Evolutionary conservation across 1,140 invertebrate species (phyloP), one percentile per base, ranked within the genome.

Genomic region (Maconellicoccus hirsutus): DNA sequence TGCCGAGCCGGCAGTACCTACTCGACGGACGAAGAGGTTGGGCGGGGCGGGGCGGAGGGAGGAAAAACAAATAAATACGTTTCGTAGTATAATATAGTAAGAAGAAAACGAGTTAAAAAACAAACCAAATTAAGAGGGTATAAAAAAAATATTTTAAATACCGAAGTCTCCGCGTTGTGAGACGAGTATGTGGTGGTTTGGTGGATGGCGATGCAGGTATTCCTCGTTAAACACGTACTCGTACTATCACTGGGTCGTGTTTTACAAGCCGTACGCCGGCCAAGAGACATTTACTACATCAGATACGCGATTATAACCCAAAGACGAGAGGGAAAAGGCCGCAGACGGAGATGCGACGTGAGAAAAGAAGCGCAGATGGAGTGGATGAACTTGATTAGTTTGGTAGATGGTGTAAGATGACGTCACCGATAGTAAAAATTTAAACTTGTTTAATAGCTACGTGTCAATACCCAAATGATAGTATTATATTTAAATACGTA

Each of bases 391-490:
- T 66, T 66, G 61, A 66, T 66, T 66, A 66, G 61, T 66, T 66
- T 66, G 10, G 61, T 66, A 66, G 61, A 25, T 66, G 22, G 14
- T 66, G 2, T 12, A 25, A 66, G 61, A 66, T 66, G 61, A 66
- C 61, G 61, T 66, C 61, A 66, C 61, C 16, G 61, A 66, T 66
- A 66, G 61, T 23, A 66, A 26, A 66, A 66, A 23, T 25, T 59
- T 66, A 66, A 66, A 66, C 61, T 66, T 66, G 61, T 66, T 66
- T 66, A 66, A 66, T 66, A 66, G 61, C 61, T 23, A 1, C 6
- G 21, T 66, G 61, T 66, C 61, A 66, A 66, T 66, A 66, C 22
- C 42, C 42, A 52, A 52, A 52, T 52, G 42, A 52, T 52, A 52
- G 6, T 52, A 52, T 52, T 52, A 52, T 52, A 52, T 52, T 52